phyloP scores from a whole-genome alignment of 2,113 vertebrate species.

The Serinus canaria region DNA sequence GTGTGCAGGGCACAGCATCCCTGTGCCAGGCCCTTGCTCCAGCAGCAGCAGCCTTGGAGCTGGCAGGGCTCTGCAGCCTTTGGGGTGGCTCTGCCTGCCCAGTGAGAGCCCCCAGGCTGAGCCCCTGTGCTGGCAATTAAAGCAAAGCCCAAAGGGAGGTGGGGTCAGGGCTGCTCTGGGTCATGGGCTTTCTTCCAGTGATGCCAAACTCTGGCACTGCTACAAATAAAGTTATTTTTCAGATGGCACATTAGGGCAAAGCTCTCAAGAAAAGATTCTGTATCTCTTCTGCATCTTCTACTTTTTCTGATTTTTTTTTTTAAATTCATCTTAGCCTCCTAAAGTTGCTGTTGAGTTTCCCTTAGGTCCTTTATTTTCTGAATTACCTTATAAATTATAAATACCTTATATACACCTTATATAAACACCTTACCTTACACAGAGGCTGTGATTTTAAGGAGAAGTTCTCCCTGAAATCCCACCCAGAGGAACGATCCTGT shows the following conservation, averaged over 20 bases:
- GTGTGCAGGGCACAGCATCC: no score
- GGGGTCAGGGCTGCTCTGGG: not conserved
- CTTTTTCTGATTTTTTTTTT: not conserved
- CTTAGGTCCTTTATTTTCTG: not conserved
- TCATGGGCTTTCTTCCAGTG: not conserved
- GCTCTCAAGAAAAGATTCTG: not conserved
- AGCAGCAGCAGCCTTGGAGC: not conserved
- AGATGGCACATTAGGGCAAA: not conserved
- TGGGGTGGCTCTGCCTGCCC: not conserved
- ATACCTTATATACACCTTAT: no score
- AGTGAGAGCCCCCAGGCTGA: not conserved
- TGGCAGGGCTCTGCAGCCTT: accelerated
- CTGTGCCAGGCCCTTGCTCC: not conserved
- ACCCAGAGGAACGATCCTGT: not conserved
- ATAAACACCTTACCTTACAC: no score
- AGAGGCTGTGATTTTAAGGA: not conserved
- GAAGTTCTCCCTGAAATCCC: not conserved
- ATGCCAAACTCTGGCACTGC: not conserved
- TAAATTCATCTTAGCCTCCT: not conserved
- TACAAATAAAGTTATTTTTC: not conserved
- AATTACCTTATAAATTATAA: no score
- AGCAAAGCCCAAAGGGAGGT: not conserved
- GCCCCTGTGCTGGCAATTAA: accelerated
- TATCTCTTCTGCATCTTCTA: not conserved
- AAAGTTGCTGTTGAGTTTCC: not conserved